Evolutionary conservation across 2,797 vertebrate genomes (phyloP).

Genomic region (Sebastes cheni): DNA sequence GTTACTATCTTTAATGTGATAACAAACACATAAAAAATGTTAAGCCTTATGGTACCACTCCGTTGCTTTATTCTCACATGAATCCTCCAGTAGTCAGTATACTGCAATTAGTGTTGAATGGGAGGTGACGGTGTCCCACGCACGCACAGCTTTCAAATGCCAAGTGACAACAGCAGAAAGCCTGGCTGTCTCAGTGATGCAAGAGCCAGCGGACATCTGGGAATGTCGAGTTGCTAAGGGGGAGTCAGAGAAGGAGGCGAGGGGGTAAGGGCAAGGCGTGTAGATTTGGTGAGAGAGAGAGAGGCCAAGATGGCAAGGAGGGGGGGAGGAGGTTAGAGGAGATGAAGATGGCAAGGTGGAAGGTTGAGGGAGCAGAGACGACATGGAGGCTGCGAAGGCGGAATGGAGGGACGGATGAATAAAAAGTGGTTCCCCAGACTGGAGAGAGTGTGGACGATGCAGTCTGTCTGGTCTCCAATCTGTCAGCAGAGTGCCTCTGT

Average conservation of each 20-base stretch:
- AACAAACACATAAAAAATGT: not conserved
- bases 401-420: constrained; percentile 21
- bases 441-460: constrained; percentile 55
- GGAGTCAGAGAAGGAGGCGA: not conserved
- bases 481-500: constrained; percentile 63
- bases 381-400: constrained; percentile 9
- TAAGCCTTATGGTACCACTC: not conserved
- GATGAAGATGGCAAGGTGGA: constrained; percentile 33
- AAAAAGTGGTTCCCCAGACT: constrained; percentile 36
- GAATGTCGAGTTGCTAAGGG: constrained; percentile 50
- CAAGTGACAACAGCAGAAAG: constrained; percentile 63
- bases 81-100: constrained; percentile 25
- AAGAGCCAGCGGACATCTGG: constrained; percentile 64
- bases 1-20: not conserved
- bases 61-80: constrained; percentile 11
- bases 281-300: not conserved
- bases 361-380: constrained; percentile 27
- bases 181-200: constrained; percentile 56
- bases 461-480: constrained; percentile 71
- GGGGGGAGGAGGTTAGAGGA: not conserved
- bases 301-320: not conserved
- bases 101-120: constrained; percentile 56
- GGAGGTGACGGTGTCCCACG: constrained; percentile 49
- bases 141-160: constrained; percentile 57
- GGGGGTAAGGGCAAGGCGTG: not conserved